Evolutionary conservation across 1,140 invertebrate genomes (phyloP), one percentile per base, ranked within the genome.

Genomic region (Ephestia elutella): DNA sequence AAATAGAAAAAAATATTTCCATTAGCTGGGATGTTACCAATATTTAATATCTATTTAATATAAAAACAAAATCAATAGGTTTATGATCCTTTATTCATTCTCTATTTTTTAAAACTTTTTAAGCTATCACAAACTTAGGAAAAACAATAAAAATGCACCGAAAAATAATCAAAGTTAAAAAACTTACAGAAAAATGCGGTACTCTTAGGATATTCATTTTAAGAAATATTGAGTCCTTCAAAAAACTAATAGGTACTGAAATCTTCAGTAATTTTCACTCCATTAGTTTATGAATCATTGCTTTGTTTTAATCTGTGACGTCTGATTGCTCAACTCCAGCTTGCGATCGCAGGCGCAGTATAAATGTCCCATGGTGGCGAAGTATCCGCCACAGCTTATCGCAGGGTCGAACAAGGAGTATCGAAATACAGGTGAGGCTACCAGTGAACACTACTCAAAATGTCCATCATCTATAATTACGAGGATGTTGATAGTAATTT

Each of bases 331-430:
- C 7, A 44, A 44, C 38, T 44, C 38, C 38, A 44, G 38, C 38
- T 44, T 44, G 15, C n/a, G 38, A 44, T 10, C 32, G 32, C 32
- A 58, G 71, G 1, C 32, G 32, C 32, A 58, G 71, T 82, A 82
- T 82, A 82, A 80, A 82, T 75, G 71, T 68, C 65, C 72, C 66
- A 63, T 70, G 58, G 56, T 57, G 57, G 54, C 28, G 66, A 48
- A 60, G 54, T 59, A 59, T 59, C 59, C 61, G 64, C 66, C 79
- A 78, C 60, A 78, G 62, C 61, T 66, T 35, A 62, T 2, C 63
- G 56, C 62, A 66, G 69, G 69, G 63, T 68, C 69, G 62, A 56
- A 50, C 59, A 57, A 44, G 38, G 38, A 44, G 38, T 44, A 15
- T 44, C 38, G 3, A 44, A 44, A 44, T 15, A 44, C 38, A 44